Evolutionary conservation across 1,140 invertebrate species (phyloP).

Genomic region (Drosophila mayri): DNA sequence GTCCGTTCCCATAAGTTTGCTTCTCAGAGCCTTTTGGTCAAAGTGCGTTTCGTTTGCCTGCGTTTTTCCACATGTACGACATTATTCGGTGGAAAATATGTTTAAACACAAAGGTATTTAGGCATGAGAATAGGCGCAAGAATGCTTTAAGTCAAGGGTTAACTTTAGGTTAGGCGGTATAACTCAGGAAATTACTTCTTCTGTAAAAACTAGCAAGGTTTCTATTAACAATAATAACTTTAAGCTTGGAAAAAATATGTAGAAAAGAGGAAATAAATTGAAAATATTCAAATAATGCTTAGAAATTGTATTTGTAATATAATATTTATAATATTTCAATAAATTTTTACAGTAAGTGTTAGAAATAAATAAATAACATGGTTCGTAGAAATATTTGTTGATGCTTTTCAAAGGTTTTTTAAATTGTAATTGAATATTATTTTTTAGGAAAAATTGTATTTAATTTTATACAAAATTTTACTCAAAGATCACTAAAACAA

Average conservation of each 20-base stretch:
- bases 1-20: slow-evolving; percentile 72
- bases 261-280: background rate
- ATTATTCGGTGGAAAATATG: slow-evolving; percentile 23
- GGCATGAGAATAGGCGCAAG: background rate
- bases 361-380: background rate
- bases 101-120: slow-evolving; percentile 2
- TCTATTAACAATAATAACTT: background rate
- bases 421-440: no score
- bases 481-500: background rate
- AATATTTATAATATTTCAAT: no score
- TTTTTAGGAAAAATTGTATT: no score
- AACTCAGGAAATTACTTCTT: background rate
- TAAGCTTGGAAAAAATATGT: background rate
- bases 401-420: background rate
- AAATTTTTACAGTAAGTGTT: background rate
- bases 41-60: slow-evolving; percentile 50
- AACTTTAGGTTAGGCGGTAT: background rate
- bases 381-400: background rate
- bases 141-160: background rate
- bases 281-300: no score
- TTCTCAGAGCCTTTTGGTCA: slow-evolving; percentile 47
- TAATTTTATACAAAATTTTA: background rate
- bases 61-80: slow-evolving; percentile 35
- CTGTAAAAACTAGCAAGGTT: background rate
- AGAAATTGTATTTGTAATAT: background rate